Evolutionary conservation across 1,140 invertebrate genomes (phyloP).

Genomic region (Caenorhabditis elegans): WBcel235 BX284604.4:5008501-5009000

Average conservation of each 20-base stretch:
- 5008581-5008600: too few species aligned
- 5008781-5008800: not conserved
- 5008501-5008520: too few species aligned
- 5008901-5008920: not conserved
- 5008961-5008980: constrained; percentile 21
- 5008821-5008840: not conserved
- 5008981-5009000: not conserved
- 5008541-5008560: too few species aligned
- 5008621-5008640: too few species aligned
- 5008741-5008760: not conserved
- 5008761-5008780: not conserved
- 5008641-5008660: too few species aligned
- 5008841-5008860: not conserved
- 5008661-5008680: not conserved
- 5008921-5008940: not conserved
- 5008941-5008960: not conserved
- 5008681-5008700: not conserved
- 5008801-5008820: not conserved
- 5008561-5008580: too few species aligned
- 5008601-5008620: too few species aligned
- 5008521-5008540: too few species aligned
- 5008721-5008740: not conserved
- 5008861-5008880: not conserved
- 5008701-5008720: not conserved
- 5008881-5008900: not conserved